Percentiles rank a stretch among this genome's conserved stretches.
Conservation (phyloP, 2,113 vertebrate species). For the Balaenoptera acutorostrata region DNA sequence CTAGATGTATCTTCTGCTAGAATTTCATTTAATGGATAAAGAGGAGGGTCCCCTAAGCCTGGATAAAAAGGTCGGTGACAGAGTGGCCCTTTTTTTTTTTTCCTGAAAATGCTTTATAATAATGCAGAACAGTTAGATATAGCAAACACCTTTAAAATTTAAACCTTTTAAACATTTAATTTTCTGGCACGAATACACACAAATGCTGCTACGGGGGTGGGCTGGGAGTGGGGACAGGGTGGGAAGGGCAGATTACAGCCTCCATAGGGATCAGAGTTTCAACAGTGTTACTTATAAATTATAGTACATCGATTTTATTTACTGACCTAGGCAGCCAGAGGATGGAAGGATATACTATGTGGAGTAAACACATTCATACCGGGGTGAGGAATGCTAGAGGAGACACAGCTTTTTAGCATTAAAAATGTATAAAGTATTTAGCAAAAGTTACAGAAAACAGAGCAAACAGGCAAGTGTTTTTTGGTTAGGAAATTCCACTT, state of each 20-base stretch:
- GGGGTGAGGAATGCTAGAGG: slow-evolving; percentile 74
- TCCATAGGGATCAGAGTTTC: slow-evolving; percentile 64
- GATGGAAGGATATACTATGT: slow-evolving; percentile 73
- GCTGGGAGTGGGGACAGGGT: too few relatives aligned
- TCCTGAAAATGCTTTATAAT: not conserved
- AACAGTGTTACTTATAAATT: slow-evolving; percentile 77
- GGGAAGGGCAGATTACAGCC: slow-evolving; percentile 1
- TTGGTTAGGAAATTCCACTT: slow-evolving; percentile 76
- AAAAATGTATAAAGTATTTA: slow-evolving; percentile 82
- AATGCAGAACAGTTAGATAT: not conserved
- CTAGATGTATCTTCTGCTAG: not conserved
- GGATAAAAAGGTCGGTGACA: not conserved
- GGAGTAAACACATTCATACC: slow-evolving; percentile 74
- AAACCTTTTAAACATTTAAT: slow-evolving; percentile 71
- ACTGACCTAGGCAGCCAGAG: slow-evolving; percentile 72
- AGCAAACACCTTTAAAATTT: slow-evolving; percentile 73
- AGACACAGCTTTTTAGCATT: slow-evolving; percentile 73
- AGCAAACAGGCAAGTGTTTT: slow-evolving; percentile 74
- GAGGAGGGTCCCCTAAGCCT: not conserved
- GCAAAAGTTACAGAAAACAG: slow-evolving; percentile 82
- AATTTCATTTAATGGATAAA: not conserved
- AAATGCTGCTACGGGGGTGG: slow-evolving; percentile 58
- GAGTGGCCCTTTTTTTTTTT: not conserved
- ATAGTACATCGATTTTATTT: slow-evolving; percentile 73
- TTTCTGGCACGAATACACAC: slow-evolving; percentile 75